Base-by-base conservation (phyloP, 2,797 vertebrate species). In the Hybognathus amarus region DNA sequence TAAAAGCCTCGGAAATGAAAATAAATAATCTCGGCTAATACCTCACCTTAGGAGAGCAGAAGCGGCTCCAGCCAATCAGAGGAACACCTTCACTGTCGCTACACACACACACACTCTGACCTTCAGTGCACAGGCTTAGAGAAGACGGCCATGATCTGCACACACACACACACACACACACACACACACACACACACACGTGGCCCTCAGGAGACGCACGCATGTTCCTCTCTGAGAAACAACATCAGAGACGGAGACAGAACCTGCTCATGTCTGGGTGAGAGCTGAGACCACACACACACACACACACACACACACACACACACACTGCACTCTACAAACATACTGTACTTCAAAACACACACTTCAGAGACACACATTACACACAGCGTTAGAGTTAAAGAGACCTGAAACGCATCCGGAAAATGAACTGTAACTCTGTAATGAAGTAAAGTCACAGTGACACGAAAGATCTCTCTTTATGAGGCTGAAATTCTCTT, bases 11-110 rank as follows among this genome's bases (percentile, higher is more conserved):
- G 96, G 95, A 97, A 98, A 97, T 97, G 96, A 97, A 97, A 97
- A 98, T 97, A 98, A 98, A 98, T 98, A 96, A 96, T 95, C 96
- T 96, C 94, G 93, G 94, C 94, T 97, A 97, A 98, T 97, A 94
- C 97, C 96, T 97, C 96, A 98, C 97, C 97, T 98, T 97, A 97
- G 96, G 96, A 98, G 94, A 93, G 91, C 90, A 91, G 91, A 93
- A 91, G 90, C 94, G 93, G 94, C 95, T 94, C 94, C 92, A 92
- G 93, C 94, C 94, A 95, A 95, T 93, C 92, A 86, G 90, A 90
- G 91, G 93, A 93, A 93, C 94, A 91, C 91, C 91, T 94, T 92
- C 50, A 54, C 33, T 22, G 18, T 9, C 36, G 66, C 47, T 38
- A 69, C 24, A 40, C 24, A 38, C 70, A 33, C 67, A 85, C 83